Evolutionary conservation across 2,113 vertebrate species (phyloP).

Genomic region (Typhlomys cinereus): DNA sequence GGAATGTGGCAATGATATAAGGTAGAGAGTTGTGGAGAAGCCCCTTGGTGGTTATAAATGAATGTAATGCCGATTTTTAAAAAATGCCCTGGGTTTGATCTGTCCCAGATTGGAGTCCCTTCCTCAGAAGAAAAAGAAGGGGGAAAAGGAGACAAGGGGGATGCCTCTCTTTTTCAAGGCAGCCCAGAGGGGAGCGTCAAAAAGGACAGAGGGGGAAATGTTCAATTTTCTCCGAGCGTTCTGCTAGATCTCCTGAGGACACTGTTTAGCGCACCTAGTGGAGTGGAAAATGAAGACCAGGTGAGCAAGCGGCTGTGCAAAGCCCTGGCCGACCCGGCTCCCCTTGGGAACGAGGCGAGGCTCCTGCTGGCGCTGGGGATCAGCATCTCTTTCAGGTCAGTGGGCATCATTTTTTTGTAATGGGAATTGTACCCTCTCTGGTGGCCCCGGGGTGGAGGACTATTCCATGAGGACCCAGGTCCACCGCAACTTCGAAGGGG

Average conservation of each 20-base stretch:
- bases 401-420: slow-evolving; percentile 68
- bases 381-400: slow-evolving; percentile 63
- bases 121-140: background rate
- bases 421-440: slow-evolving; percentile 68
- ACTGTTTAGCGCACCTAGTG: slow-evolving; percentile 27
- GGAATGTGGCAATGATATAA: background rate
- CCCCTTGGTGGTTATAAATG: slow-evolving; percentile 44
- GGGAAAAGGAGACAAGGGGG: background rate
- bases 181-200: slow-evolving; percentile 39
- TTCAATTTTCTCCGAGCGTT: slow-evolving; percentile 45
- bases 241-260: slow-evolving; percentile 49
- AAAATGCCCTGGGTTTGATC: slow-evolving; percentile 19
- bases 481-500: background rate
- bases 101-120: slow-evolving; percentile 42
- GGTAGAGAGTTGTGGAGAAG: background rate
- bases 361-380: background rate
- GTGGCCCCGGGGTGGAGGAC: background rate
- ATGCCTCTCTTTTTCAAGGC: background rate
- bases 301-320: slow-evolving; percentile 68
- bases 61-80: background rate
- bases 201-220: slow-evolving; percentile 43
- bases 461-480: background rate
- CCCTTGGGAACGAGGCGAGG: slow-evolving; percentile 63
- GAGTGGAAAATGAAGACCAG: slow-evolving; percentile 72
- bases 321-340: slow-evolving; percentile 50